These are phyloP conservation scores for Albula goreensis DNA, from an alignment of 2,113 vertebrate genomes.

Conservation along the genomic window DNA sequence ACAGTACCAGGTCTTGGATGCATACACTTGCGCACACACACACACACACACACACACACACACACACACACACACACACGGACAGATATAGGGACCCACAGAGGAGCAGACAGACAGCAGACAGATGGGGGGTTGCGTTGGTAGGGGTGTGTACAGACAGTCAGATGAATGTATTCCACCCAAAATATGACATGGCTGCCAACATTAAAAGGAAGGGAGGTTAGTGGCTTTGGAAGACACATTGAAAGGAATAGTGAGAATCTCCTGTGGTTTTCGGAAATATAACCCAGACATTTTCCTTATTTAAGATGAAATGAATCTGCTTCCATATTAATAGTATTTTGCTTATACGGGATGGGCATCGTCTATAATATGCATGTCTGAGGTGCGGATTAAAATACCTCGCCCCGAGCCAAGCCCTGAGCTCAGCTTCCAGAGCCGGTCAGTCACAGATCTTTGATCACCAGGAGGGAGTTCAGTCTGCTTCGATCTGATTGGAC, in stretches of 20 bases:
- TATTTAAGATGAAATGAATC: conserved; percentile 53
- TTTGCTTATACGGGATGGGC: conserved; percentile 46
- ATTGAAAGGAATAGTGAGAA: neutral
- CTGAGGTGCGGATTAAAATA: conserved; percentile 35
- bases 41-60: too few species aligned
- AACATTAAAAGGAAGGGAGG: neutral
- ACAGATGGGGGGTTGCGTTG: neutral
- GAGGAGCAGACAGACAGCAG: neutral
- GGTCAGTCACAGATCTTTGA: neutral
- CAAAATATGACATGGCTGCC: neutral
- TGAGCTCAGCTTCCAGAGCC: neutral
- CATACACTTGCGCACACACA: too few species aligned
- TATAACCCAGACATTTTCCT: conserved; percentile 46
- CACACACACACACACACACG: too few species aligned
- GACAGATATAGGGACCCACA: too few species aligned
- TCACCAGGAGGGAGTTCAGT: neutral
- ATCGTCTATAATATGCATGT: conserved; percentile 21
- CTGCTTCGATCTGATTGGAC: neutral
- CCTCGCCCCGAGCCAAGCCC: conserved; percentile 31
- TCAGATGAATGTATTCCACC: neutral
- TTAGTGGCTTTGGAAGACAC: neutral
- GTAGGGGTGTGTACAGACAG: neutral
- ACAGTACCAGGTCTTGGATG: too few species aligned
- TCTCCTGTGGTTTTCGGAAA: conserved; percentile 17
- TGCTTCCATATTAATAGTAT: conserved; percentile 51